Evolutionary conservation across 2,888 invertebrate genomes (phyloP).

Genomic region (Mimumesa dahlbomi): DNA sequence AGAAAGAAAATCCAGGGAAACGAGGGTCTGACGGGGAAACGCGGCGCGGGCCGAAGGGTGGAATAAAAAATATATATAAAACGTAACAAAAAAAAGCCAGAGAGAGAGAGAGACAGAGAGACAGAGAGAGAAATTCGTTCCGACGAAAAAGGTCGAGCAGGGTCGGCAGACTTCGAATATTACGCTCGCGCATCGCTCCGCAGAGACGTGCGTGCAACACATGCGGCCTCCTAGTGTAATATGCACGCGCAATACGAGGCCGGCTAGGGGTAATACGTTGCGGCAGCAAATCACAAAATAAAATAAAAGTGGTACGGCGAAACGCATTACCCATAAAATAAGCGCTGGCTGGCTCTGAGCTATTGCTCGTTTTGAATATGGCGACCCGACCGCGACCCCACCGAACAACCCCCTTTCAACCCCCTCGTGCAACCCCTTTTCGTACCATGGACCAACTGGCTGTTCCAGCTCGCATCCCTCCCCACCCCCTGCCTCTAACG

Average conservation of each 20-base stretch:
- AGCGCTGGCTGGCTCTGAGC: slow-evolving; percentile 50
- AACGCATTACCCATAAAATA: slow-evolving; percentile 69
- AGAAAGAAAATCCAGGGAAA: too few relatives aligned
- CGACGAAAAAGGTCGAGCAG: slow-evolving; percentile 5
- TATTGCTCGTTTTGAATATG: slow-evolving; percentile 61
- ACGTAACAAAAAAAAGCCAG: too few relatives aligned
- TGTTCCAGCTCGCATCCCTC: not conserved
- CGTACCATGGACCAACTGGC: too few relatives aligned
- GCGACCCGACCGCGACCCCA: slow-evolving; percentile 31
- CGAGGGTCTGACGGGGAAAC: too few relatives aligned
- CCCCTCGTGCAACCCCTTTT: too few relatives aligned
- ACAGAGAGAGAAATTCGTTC: not conserved
- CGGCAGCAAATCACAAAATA: slow-evolving; percentile 56
- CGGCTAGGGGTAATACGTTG: slow-evolving; percentile 32
- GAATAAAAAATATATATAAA: too few relatives aligned
- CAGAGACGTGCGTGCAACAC: not conserved
- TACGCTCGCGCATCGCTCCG: not conserved
- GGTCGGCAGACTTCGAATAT: slow-evolving; percentile 14
- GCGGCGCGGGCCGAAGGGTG: too few relatives aligned
- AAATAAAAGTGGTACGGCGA: slow-evolving; percentile 56
- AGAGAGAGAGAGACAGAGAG: not conserved
- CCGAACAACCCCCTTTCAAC: not conserved
- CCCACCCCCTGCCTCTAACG: slow-evolving; percentile 14
- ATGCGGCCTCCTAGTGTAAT: not conserved
- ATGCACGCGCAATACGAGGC: slow-evolving; percentile 11